Conservation (phyloP, 2,888 invertebrate genomes). For the Tipula vernalis region DNA sequence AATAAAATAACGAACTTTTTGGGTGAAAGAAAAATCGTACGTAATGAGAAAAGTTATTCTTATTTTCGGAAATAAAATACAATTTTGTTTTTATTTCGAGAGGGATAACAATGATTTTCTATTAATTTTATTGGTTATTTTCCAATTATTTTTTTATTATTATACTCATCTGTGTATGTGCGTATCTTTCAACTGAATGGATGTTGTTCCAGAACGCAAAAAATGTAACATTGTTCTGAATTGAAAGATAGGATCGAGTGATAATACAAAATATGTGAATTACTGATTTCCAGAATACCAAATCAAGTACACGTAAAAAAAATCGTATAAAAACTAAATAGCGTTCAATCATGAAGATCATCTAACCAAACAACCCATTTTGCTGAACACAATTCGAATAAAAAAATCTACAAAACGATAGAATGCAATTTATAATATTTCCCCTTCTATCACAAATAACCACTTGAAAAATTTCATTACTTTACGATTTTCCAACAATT, state of each 20-base stretch:
- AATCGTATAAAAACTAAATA: background rate
- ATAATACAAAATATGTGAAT: background rate
- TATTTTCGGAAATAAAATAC: background rate
- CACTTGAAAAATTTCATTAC: background rate
- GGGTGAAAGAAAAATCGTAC: background rate
- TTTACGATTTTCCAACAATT: background rate
- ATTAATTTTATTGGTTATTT: background rate
- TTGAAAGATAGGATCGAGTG: background rate
- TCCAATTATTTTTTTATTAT: background rate
- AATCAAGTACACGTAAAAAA: background rate
- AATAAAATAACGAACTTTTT: background rate
- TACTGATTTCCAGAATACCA: background rate
- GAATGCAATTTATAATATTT: background rate
- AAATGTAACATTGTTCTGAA: background rate
- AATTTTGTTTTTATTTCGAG: background rate
- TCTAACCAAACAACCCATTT: background rate
- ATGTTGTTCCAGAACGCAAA: background rate
- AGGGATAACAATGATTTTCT: background rate
- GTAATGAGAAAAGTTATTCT: constrained; percentile 6
- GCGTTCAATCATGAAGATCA: background rate
- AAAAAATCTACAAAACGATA: background rate
- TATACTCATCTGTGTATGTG: background rate
- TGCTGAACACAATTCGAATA: background rate
- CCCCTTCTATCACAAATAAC: background rate
- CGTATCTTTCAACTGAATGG: background rate